Base-by-base conservation (phyloP, 2,888 invertebrate species). In the Atherix ibis region DNA sequence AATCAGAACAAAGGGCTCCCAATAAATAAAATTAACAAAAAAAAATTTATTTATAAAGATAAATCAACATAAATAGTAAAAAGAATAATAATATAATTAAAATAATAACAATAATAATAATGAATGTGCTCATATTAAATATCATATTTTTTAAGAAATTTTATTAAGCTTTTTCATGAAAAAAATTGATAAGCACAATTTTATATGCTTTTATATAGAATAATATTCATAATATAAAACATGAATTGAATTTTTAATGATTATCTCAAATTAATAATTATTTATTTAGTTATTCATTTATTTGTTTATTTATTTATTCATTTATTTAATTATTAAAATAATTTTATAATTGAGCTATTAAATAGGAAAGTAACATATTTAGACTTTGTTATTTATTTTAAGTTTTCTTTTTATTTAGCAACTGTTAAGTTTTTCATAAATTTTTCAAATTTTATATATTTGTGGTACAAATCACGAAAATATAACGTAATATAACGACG, bases 1-100 rank as follows among this genome's bases (percentile, higher is more conserved):
- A n/a, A 62, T 58, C 57, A 58, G 58, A 58, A 54, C 52, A 53
- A 56, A 57, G 54, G 61, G 58, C 61, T 60, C 60, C 63, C 59
- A 53, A 55, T n/a, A n/a, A 58, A 57, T 56, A 18, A 18, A 18
- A 17, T 30, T 26, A n/a, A n/a, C n/a, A n/a, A n/a, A n/a, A n/a
- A n/a, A n/a, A n/a, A n/a, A n/a, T n/a, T n/a, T n/a, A n/a, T n/a
- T n/a, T n/a, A n/a, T n/a, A n/a, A n/a, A n/a, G 26, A 26, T 9
- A 26, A 28, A 28, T 4, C 9, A 28, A 28, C 14, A 14, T 8
- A n/a, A n/a, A 15, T 10, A 28, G 5, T 28, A 14, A 12, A 39
- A 25, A 36, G 26, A 31, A 25, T 16, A 31, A 28, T 6, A 34
- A 26, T 25, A 12, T 16, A 18, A 28, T 9, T 18, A 10, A 22